Percentiles rank a stretch among this genome's conserved stretches.
These are phyloP conservation scores for Diplodus sargus DNA, from an alignment of 2,797 vertebrate species.

Conservation along the genomic window DNA sequence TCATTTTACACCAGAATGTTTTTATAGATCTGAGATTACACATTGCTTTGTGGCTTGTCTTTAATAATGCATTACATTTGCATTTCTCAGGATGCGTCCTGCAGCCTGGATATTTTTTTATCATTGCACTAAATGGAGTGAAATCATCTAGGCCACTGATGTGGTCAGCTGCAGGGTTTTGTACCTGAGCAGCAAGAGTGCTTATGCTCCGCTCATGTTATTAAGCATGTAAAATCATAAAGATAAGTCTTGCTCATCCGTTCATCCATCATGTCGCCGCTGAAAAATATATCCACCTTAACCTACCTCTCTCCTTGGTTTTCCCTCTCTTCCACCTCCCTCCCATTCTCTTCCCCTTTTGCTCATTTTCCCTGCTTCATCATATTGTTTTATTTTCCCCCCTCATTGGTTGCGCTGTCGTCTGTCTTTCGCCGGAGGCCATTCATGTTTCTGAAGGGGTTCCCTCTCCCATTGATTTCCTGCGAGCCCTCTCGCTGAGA, in stretches of 20 bases:
- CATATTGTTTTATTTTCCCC: neutral
- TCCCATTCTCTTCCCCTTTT: constrained; percentile 10
- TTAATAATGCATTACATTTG: no score
- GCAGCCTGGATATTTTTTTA: no score
- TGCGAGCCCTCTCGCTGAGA: constrained; percentile 45
- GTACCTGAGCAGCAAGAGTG: no score
- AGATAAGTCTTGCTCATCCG: no score
- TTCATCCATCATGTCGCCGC: no score
- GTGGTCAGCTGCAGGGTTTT: no score
- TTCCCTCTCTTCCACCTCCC: constrained; percentile 20
- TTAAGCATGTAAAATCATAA: no score
- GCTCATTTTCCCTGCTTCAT: neutral
- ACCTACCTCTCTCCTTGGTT: constrained; percentile 29
- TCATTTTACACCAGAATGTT: neutral
- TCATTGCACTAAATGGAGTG: no score
- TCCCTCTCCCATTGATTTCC: constrained; percentile 55
- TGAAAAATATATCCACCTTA: constrained; percentile 5
- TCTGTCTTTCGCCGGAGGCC: constrained; percentile 34
- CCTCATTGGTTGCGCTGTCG: neutral
- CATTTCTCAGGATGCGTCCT: no score
- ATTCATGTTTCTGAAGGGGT: constrained; percentile 47
- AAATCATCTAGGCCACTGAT: no score
- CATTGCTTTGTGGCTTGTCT: no score
- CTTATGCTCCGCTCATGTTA: no score
- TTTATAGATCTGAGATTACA: neutral